Evolutionary conservation across 2,113 vertebrate species (phyloP).

Genomic region (Oriolus oriolus): DNA sequence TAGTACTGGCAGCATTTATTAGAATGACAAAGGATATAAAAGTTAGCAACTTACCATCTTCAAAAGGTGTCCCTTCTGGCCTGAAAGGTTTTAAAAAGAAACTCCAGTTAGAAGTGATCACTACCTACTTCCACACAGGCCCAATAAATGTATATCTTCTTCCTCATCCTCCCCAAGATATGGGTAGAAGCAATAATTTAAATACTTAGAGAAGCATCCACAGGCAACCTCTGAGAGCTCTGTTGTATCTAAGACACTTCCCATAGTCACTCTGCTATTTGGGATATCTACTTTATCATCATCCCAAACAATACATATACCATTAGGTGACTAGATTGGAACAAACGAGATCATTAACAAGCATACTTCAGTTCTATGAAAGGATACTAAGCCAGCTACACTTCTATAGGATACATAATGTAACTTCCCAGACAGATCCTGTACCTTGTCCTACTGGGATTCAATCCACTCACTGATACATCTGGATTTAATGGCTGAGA

Average conservation of each 20-base stretch:
- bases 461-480: neutral
- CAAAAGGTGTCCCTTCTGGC: conserved; percentile 97
- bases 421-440: neutral
- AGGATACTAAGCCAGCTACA: neutral
- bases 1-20: neutral
- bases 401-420: rapidly evolving
- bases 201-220: neutral
- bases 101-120: conserved; percentile 26
- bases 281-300: neutral
- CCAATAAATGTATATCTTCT: neutral
- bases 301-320: neutral
- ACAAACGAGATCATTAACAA: neutral
- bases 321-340: neutral
- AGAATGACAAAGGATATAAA: neutral
- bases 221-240: neutral
- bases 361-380: neutral
- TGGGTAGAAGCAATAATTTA: neutral
- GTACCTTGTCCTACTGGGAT: neutral
- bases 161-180: neutral
- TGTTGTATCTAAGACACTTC: neutral
- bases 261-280: neutral
- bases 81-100: conserved; percentile 72
- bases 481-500: neutral
- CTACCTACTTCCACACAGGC: neutral
- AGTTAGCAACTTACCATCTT: conserved; percentile 87